phyloP scores from a whole-genome alignment of 2,113 vertebrate species.

The Glaucidium brasilianum region DNA sequence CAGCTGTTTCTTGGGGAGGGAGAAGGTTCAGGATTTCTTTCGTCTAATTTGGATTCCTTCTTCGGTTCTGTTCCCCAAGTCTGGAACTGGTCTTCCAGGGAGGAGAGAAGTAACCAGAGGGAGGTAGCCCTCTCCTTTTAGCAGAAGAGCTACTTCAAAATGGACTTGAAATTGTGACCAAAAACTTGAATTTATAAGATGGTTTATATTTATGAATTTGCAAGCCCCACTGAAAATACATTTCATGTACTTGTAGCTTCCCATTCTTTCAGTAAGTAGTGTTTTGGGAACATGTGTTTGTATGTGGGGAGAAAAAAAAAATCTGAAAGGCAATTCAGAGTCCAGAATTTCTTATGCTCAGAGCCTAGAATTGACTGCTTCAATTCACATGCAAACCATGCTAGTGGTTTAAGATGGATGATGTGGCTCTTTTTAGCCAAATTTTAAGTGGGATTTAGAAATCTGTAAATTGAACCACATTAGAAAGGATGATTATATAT shows the following conservation, averaged over 20 bases:
- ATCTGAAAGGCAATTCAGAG: neutral
- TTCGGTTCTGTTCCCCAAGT: neutral
- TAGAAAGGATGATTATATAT: neutral
- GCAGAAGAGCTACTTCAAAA: neutral
- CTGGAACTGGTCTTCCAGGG: neutral
- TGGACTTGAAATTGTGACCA: neutral
- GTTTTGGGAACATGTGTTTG: neutral
- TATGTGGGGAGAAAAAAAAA: neutral
- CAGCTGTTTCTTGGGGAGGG: neutral
- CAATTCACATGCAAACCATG: neutral
- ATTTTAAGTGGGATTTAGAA: neutral
- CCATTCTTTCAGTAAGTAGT: neutral
- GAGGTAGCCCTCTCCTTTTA: neutral
- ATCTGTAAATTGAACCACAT: neutral
- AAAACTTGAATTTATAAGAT: neutral
- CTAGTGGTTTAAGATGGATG: neutral
- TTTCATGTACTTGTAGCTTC: neutral
- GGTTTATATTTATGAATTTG: neutral
- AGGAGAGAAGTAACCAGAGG: neutral
- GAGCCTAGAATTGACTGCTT: neutral
- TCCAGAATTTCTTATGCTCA: neutral
- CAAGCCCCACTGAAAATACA: neutral
- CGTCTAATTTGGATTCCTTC: neutral
- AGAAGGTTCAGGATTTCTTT: neutral
- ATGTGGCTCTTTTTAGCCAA: neutral